Conservation (phyloP, 2,797 vertebrate species). For the Numenius phaeopus region DNA sequence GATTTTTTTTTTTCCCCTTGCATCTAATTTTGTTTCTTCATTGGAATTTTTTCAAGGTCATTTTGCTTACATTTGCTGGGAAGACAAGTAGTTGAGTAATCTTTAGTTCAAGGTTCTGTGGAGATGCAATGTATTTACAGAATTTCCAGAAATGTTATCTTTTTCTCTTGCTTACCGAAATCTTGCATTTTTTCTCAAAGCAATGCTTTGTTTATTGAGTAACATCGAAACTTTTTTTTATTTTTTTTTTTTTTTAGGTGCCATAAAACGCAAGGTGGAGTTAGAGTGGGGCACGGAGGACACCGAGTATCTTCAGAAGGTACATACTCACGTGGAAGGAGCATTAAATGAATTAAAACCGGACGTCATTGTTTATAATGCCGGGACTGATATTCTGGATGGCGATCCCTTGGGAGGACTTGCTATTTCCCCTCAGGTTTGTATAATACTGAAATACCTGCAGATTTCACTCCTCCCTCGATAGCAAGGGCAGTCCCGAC, state of each 20-base stretch:
- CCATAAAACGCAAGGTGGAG: conserved; percentile 92
- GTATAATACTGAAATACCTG: background rate
- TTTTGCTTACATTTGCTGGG: background rate
- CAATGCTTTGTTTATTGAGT: background rate
- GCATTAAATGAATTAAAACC: conserved; percentile 88
- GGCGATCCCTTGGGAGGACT: conserved; percentile 94
- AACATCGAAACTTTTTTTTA: background rate
- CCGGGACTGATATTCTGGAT: conserved; percentile 93
- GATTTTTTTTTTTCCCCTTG: background rate
- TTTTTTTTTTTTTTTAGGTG: conserved; percentile 79
- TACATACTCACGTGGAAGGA: conserved; percentile 86
- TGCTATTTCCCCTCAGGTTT: conserved; percentile 92
- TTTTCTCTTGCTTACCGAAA: background rate
- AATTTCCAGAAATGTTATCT: background rate
- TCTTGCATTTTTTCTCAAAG: background rate
- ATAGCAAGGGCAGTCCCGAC: background rate
- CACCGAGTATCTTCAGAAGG: conserved; percentile 90
- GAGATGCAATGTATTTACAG: background rate
- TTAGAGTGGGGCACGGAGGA: conserved; percentile 96
- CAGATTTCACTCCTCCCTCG: background rate
- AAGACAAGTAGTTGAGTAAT: background rate
- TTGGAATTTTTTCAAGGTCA: conserved; percentile 43
- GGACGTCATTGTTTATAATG: conserved; percentile 93
- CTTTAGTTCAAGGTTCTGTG: background rate
- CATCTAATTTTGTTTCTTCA: background rate